These are phyloP conservation scores for Marmota flaviventris DNA, from an alignment of 2,113 vertebrate species.

Conservation along the genomic window DNA sequence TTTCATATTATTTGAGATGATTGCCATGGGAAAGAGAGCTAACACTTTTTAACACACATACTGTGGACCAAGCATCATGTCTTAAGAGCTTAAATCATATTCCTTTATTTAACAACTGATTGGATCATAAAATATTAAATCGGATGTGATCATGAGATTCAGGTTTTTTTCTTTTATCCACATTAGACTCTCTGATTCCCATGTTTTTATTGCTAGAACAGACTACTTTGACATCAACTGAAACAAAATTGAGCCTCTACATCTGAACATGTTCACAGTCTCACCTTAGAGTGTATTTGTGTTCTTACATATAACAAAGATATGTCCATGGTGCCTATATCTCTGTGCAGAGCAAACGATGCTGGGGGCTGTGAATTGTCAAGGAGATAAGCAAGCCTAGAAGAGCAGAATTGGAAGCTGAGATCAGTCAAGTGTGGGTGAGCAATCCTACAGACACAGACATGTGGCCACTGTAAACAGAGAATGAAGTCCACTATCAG, in stretches of 20 bases:
- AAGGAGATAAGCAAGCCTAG: neutral
- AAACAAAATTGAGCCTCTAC: neutral
- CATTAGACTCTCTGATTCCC: neutral
- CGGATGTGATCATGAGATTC: neutral
- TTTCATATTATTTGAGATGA: neutral
- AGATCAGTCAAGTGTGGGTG: fast-evolving
- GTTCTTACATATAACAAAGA: neutral
- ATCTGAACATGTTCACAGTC: neutral
- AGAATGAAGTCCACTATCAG: neutral
- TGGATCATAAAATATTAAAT: conserved; percentile 2
- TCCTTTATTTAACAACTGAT: neutral
- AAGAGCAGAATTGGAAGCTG: neutral
- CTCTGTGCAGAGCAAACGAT: neutral
- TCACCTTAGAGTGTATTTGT: neutral
- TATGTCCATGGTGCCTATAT: too few species aligned
- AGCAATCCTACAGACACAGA: neutral
- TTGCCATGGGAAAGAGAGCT: neutral
- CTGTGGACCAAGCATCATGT: neutral
- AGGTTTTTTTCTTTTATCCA: neutral
- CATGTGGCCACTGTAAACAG: fast-evolving
- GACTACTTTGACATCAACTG: neutral
- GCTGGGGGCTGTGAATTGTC: neutral
- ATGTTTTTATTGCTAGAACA: conserved; percentile 11
- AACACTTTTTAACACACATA: neutral
- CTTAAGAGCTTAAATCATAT: neutral